These are phyloP conservation scores for Nixonia krombeini DNA, from an alignment of 1,140 invertebrate genomes.

Conservation along the genomic window DNA sequence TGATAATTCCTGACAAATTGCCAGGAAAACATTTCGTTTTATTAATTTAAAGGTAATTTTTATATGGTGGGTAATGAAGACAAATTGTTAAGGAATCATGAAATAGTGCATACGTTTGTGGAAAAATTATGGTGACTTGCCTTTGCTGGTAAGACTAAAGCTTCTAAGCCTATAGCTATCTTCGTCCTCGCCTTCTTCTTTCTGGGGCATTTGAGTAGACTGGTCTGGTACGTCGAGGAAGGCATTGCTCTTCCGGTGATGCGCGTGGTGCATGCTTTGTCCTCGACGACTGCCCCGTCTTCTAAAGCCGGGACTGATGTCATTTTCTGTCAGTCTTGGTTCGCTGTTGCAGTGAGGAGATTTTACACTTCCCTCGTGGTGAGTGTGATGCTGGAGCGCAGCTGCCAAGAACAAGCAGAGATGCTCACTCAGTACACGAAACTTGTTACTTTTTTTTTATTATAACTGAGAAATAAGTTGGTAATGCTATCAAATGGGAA, in stretches of 20 bases:
- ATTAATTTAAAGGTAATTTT: no score
- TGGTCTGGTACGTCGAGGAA: slow-evolving; percentile 85
- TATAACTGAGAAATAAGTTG: no score
- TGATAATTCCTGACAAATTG: neutral
- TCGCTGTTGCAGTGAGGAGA: slow-evolving; percentile 74
- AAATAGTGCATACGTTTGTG: no score
- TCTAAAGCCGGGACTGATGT: slow-evolving; percentile 73
- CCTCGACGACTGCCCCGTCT: slow-evolving; percentile 71
- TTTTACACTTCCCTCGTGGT: slow-evolving; percentile 63
- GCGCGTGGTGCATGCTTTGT: slow-evolving; percentile 70
- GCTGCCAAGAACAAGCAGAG: no score
- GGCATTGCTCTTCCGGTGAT: slow-evolving; percentile 80
- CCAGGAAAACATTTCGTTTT: neutral
- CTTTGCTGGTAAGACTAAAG: slow-evolving; percentile 91
- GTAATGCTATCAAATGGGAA: no score
- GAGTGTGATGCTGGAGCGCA: slow-evolving; percentile 68
- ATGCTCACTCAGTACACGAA: no score
- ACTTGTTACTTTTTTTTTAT: no score
- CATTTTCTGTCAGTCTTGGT: slow-evolving; percentile 73
- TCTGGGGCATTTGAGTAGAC: slow-evolving; percentile 50
- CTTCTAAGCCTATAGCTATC: slow-evolving; percentile 88
- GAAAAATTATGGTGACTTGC: no score
- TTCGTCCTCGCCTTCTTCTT: slow-evolving; percentile 78
- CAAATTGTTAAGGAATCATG: no score
- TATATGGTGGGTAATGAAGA: no score